A percentile compares a stretch with the other conserved stretches of the same genome.
phyloP scores from a whole-genome alignment of 2,113 vertebrate species.

The Anarrhichthys ocellatus region DNA sequence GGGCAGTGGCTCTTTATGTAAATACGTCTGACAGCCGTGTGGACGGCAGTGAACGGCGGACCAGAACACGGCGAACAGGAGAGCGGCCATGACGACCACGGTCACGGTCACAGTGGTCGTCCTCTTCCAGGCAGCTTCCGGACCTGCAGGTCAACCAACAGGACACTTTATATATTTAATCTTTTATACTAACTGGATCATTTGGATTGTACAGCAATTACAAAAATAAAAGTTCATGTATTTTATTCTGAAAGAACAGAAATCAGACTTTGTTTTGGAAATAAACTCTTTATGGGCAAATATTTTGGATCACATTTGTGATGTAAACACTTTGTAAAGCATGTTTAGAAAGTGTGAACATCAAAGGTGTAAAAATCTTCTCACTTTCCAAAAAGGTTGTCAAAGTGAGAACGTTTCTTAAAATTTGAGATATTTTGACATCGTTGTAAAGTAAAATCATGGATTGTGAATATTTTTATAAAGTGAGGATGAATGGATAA shows the following conservation, averaged over 20 bases:
- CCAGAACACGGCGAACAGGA: conserved; percentile 63
- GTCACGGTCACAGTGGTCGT: conserved; percentile 31
- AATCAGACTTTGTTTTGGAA: neutral
- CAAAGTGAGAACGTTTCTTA: no score
- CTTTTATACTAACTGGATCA: no score
- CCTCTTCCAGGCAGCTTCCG: conserved; percentile 42
- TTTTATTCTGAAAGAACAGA: neutral
- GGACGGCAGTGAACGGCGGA: conserved; percentile 38
- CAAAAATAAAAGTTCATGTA: neutral
- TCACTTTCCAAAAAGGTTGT: no score
- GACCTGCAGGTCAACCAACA: conserved; percentile 18
- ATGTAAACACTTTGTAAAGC: no score
- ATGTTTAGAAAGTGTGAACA: no score
- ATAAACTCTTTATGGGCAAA: neutral
- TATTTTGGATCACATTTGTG: no score
- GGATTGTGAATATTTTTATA: no score
- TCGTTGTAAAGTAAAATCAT: no score
- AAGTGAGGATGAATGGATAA: no score
- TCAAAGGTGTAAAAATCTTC: no score
- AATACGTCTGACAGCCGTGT: neutral
- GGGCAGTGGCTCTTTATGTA: conserved; percentile 55
- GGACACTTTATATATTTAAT: neutral
- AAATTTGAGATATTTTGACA: no score
- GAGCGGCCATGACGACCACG: conserved; percentile 2
- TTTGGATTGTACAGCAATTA: neutral